phyloP scores from a whole-genome alignment of 2,888 invertebrate genomes.

The Drosophila antonietae region DNA sequence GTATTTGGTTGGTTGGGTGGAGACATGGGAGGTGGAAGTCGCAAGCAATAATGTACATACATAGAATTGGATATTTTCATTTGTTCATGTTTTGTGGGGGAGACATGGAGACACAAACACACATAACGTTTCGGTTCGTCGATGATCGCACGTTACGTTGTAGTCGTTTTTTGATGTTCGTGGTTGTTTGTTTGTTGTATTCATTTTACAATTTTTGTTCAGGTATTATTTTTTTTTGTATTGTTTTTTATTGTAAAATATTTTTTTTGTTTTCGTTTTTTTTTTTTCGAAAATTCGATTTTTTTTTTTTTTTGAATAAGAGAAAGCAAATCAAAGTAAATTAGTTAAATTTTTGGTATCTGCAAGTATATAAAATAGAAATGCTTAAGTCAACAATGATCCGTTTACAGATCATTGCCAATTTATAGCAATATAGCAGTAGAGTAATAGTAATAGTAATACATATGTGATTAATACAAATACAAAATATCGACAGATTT shows the following conservation, averaged over 20 bases:
- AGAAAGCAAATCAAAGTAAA: conserved; percentile 83
- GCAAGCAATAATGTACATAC: conserved; percentile 78
- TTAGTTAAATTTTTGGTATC: conserved; percentile 82
- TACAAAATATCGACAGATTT: conserved; percentile 20
- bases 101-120: conserved; percentile 41
- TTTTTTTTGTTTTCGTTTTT: conserved; percentile 39
- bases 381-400: conserved; percentile 81
- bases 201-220: conserved; percentile 41
- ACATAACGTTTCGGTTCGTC: conserved; percentile 62
- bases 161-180: conserved; percentile 43
- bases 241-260: conserved; percentile 36
- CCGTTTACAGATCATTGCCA: conserved; percentile 68
- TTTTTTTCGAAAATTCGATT: conserved; percentile 9
- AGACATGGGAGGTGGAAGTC: conserved; percentile 53
- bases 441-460: conserved; percentile 43
- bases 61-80: conserved; percentile 67
- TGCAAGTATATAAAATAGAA: conserved; percentile 80
- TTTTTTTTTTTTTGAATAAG: conserved; percentile 80
- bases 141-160: conserved; percentile 52
- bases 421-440: conserved; percentile 61
- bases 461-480: conserved; percentile 35
- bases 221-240: conserved; percentile 44
- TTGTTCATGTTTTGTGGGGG: conserved; percentile 53
- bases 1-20: conserved; percentile 54
- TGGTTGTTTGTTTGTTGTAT: conserved; percentile 42